These are phyloP conservation scores for Vulpes lagopus DNA, from an alignment of 2,113 vertebrate genomes.

Conservation along the genomic window DNA sequence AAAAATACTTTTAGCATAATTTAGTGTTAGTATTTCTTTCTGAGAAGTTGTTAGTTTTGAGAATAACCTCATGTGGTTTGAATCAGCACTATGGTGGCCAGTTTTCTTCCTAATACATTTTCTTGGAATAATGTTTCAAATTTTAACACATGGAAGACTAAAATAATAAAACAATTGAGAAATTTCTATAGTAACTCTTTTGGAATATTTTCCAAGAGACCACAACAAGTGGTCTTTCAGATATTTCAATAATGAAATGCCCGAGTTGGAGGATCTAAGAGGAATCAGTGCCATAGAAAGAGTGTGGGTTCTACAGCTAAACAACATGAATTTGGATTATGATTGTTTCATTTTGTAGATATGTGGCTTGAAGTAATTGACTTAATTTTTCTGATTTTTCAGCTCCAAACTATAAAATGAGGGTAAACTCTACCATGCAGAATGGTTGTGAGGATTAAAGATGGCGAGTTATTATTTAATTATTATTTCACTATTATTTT, in stretches of 20 bases:
- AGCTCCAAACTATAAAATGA: neutral
- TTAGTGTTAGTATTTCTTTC: slow-evolving; percentile 72
- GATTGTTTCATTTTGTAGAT: neutral
- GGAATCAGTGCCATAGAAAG: neutral
- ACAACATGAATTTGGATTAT: neutral
- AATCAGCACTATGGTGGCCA: neutral
- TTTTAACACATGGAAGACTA: neutral
- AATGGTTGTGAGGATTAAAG: neutral
- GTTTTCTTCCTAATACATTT: slow-evolving; percentile 37
- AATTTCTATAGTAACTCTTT: slow-evolving; percentile 22
- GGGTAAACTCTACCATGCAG: neutral
- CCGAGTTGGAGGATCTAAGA: neutral
- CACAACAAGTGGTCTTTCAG: neutral
- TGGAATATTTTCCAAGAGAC: slow-evolving; percentile 37
- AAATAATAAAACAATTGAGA: neutral
- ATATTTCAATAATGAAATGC: neutral
- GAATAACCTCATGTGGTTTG: neutral
- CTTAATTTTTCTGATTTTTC: slow-evolving; percentile 47
- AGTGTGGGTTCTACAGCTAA: neutral
- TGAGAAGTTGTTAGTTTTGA: slow-evolving; percentile 61
- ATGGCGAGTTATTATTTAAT: neutral
- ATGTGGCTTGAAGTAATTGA: neutral
- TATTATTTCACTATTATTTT: slow-evolving; percentile 49
- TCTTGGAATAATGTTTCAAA: slow-evolving; percentile 29
- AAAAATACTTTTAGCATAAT: slow-evolving; percentile 77